Evolutionary conservation across 2,888 invertebrate genomes (phyloP), one percentile per base, ranked within the genome.

Genomic region (Strigamia maritima): DNA sequence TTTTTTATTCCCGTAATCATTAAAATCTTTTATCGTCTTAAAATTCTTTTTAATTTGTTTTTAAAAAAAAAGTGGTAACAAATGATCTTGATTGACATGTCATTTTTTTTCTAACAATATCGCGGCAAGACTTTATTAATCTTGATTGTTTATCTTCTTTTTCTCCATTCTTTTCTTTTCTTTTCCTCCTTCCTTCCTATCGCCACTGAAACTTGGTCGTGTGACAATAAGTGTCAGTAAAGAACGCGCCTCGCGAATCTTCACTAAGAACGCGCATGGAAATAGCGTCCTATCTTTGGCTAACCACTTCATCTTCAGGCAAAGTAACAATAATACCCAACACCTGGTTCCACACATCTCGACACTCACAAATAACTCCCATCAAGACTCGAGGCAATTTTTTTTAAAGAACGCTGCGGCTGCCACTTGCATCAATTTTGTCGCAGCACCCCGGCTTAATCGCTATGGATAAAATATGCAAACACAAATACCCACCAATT

Each of bases 241-340:
- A 28, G 60, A 65, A 65, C 2, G 65, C 26, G 65, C 10, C 12
- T 3, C 10, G 65, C 24, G 12, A 65, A 12, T 24, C 65, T 65
- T 65, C 65, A 26, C 1, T 65, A 28, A 65, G 60, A 28, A 65
- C 26, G 65, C 65, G 24, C 28, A 26, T 24, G 65, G 14, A 14
- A 28, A 65, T 10, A 10, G 28, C 16, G 14, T 26, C 24, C 65
- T 28, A 65, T 65, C 26, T 65, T 65, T 16, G 65, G 65, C 24
- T 65, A 65, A 65, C 65, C 65, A 65, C 65, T 28, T 28, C 65
- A 65, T 65, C 65, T 24, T 26, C 12, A 65, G 65, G 65, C 65
- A 65, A 65, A 65, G 14, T 65, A 65, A 65, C 65, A 65, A 65
- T 28, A 65, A 65, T 28, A 65, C 65, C 65, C 24, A 65, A 65